A percentile compares a stretch with the other conserved stretches of the same genome.
Conservation (phyloP, 2,888 invertebrate genomes). For the Sarcophaga rosellei region DNA sequence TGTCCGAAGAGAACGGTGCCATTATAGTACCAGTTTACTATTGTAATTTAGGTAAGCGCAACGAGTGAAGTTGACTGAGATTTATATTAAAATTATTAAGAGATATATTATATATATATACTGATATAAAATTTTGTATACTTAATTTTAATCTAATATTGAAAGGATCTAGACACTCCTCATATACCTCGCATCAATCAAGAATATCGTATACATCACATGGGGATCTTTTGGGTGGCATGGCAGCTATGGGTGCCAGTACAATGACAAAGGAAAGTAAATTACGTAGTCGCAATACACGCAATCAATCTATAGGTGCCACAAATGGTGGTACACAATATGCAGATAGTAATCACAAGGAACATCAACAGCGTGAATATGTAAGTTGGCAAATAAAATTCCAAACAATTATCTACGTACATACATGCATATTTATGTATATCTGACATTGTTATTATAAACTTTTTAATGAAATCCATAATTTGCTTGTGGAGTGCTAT, state of each 20-base stretch:
- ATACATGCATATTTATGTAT: too few species aligned
- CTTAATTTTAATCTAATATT: background rate
- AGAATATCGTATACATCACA: constrained; percentile 97
- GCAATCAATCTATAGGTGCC: constrained; percentile 86
- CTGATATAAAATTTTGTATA: too few species aligned
- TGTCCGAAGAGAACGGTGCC: constrained; percentile 98
- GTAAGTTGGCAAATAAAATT: constrained; percentile 81
- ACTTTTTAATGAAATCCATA: too few species aligned
- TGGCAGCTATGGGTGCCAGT: constrained; percentile 82
- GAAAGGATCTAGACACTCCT: constrained; percentile 92
- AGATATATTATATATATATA: too few species aligned
- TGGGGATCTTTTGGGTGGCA: constrained; percentile 92
- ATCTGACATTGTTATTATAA: too few species aligned
- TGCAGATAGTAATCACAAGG: constrained; percentile 85
- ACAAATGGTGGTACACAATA: constrained; percentile 83
- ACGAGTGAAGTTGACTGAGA: background rate
- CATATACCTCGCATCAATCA: constrained; percentile 97
- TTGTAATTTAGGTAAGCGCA: constrained; percentile 87
- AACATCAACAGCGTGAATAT: constrained; percentile 85
- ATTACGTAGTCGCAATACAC: constrained; percentile 88
- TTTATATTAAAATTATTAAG: background rate
- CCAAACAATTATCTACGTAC: too few species aligned
- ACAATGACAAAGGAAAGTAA: constrained; percentile 91
- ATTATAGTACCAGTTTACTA: constrained; percentile 96
- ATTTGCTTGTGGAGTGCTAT: too few species aligned